Conservation (phyloP, 2,113 vertebrate genomes). For the Fukomys damarensis region DNA sequence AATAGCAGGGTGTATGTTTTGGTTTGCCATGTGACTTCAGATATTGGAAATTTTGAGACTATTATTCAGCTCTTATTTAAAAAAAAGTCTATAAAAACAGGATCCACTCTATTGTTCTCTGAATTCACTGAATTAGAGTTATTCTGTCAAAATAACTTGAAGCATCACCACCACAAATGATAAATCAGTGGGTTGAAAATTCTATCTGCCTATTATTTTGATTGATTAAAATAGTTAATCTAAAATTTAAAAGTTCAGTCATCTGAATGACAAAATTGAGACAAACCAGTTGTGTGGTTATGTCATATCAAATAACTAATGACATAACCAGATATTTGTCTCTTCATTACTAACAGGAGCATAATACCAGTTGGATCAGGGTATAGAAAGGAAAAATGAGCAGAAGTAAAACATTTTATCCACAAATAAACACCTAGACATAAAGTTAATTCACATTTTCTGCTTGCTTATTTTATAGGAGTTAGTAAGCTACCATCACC, state of each 20-base stretch:
- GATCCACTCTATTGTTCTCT: neutral
- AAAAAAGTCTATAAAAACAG: constrained; percentile 21
- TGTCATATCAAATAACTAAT: neutral
- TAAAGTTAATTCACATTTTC: neutral
- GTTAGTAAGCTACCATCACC: constrained; percentile 77
- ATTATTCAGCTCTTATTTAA: neutral
- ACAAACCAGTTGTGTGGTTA: neutral
- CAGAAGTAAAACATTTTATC: neutral
- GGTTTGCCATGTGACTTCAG: neutral
- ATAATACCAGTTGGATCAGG: neutral
- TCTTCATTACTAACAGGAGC: neutral
- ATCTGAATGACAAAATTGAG: neutral
- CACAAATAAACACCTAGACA: neutral
- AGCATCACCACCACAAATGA: neutral
- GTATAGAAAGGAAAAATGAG: neutral
- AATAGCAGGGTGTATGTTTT: too few relatives aligned
- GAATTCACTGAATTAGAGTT: neutral
- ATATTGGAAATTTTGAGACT: neutral
- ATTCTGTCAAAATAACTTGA: neutral
- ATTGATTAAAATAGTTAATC: neutral
- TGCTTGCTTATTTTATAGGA: constrained; percentile 79
- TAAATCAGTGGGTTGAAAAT: neutral
- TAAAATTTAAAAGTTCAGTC: neutral
- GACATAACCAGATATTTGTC: neutral
- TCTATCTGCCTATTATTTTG: constrained; percentile 28